Base-by-base conservation (phyloP, 2,113 vertebrate genomes). In the Numenius arquata region DNA sequence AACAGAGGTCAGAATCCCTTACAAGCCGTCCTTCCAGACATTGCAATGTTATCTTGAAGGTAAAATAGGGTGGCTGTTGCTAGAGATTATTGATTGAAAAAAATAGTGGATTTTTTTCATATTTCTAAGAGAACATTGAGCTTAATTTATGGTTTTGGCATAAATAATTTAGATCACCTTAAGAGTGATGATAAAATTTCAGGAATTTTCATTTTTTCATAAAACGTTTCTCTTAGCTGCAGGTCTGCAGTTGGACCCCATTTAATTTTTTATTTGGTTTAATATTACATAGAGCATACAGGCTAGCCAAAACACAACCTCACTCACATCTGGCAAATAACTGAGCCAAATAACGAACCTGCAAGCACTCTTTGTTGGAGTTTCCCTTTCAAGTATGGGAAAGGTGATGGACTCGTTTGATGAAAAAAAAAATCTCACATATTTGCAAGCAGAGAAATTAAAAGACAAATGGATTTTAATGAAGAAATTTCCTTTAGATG, bases 321-420 rank as follows among this genome's bases (percentile, higher is more conserved):
- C 47, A 83, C 43, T 97, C 68, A 93, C 80, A 77, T 87, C 88
- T 95, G 91, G 61, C 52, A 91, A 74, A 85, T 91, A 86, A 78
- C 63, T 90, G n/a, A 91, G 76, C 73, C 68, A 76, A 96, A 67
- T 90, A 90, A 89, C 86, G 41, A 95, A 92, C n/a, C 38, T 94
- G 26, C 25, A 94, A 55, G 65, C 52, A 74, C 36, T 95, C 55
- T 43, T 83, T 89, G 36, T 19, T 72, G 53, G 43, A 72, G 34
- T 40, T 89, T 96, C 75, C 66, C 75, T 95, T 95, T 91, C 63
- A 94, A 90, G 59, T 91, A 89, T 86, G 76, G 26, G 41, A 87
- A 73, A 96, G 73, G 59, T 75, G 43, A 55, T 78, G 48, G 77
- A 83, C 17, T 72, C 68, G 20, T 88, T 77, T 88, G 9, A 71